Evolutionary conservation across 2,888 invertebrate species (phyloP), one percentile per base, ranked within the genome.

Genomic region (Periphyllus acericola): DNA sequence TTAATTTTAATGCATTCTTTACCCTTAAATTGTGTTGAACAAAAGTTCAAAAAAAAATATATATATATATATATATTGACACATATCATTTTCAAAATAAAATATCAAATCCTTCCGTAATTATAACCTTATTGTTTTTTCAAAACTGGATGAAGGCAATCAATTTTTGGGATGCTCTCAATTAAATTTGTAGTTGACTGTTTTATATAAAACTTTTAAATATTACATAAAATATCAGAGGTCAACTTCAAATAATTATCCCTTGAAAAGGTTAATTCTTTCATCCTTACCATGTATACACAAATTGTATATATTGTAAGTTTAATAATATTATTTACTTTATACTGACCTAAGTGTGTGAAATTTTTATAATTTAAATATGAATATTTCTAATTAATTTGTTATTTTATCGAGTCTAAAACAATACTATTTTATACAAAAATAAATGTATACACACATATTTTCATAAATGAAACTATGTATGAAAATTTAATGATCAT

Each of bases 251-350:
- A 86, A 86, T 71, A 29, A 19, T 17, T 36, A n/a, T 86, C 79
- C n/a, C 36, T 32, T 72, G 55, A 72, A 60, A 72, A 60, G 52
- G 55, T 79, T 86, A n/a, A n/a, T 60, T 86, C 8, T 40, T 19
- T 78, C 21, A 5, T 80, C 75, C 72, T 60, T 14, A 86, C 55
- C 36, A 55, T 86, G 79, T 86, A 86, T 86, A 86, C 86, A 79
- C 55, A 32, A 55, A 60, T 60, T 86, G 86, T 80, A 86, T 86
- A 86, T 79, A 86, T 80, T 86, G 86, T 86, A 86, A 55, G 79
- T 80, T 86, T 29, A 40, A 29, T 79, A 86, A 32, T 79, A 86
- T 72, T 86, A 86, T 86, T 79, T 79, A 86, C 52, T 36, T 71
- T 71, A 66, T 66, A 79, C 71, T 80, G 72, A 79, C 14, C 3